phyloP scores from a whole-genome alignment of 2,113 vertebrate genomes.

The Halcyon malimbica region DNA sequence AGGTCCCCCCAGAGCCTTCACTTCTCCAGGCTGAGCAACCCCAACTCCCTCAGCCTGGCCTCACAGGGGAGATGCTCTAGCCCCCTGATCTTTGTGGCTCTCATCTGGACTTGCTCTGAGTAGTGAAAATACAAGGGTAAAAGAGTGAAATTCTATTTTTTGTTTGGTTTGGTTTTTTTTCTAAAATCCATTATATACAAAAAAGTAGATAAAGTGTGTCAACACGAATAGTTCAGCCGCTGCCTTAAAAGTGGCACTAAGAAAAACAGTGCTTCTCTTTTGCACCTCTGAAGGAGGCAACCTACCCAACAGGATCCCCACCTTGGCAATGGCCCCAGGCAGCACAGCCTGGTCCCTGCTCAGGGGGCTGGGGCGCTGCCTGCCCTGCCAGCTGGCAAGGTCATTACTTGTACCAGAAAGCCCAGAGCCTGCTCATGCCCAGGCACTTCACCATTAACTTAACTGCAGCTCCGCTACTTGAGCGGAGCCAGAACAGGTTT shows the following conservation, averaged over 20 bases:
- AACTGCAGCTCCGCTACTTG: neutral
- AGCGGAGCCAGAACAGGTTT: neutral
- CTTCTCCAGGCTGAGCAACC: neutral
- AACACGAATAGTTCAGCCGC: neutral
- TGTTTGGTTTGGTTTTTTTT: neutral
- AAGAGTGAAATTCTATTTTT: accelerated
- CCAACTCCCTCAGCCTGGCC: neutral
- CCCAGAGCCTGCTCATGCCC: accelerated
- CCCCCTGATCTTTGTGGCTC: too few relatives aligned
- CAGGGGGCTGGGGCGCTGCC: too few relatives aligned
- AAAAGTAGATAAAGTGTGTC: neutral
- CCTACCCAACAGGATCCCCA: accelerated
- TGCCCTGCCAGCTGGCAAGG: neutral
- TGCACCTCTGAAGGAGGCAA: neutral
- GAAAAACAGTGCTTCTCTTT: neutral
- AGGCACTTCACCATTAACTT: accelerated
- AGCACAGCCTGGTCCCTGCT: neutral
- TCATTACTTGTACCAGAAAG: accelerated
- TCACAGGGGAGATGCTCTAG: neutral
- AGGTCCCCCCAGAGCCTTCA: neutral
- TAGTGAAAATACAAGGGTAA: neutral
- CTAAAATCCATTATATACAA: accelerated
- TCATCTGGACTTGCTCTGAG: neutral
- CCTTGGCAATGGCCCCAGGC: accelerated
- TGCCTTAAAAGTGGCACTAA: neutral